Evolutionary conservation across 2,797 vertebrate genomes (phyloP).

Genomic region (Poecilia velifera): DNA sequence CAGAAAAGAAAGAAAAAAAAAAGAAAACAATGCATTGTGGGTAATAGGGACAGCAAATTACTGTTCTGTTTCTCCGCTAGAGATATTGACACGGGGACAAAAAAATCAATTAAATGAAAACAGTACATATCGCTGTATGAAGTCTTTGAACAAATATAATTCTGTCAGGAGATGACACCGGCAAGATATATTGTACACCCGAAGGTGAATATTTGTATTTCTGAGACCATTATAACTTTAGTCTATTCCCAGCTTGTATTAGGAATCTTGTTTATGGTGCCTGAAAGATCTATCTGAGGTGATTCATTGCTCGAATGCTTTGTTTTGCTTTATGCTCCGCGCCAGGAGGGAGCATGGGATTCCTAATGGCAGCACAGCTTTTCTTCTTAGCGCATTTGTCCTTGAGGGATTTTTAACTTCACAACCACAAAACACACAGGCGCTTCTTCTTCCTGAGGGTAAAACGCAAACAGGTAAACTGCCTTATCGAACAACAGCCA

Average conservation of each 20-base stretch:
- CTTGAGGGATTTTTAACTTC: slow-evolving; percentile 75
- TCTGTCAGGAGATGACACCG: slow-evolving; percentile 56
- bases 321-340: slow-evolving; percentile 70
- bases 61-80: slow-evolving; percentile 47
- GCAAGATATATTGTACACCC: slow-evolving; percentile 56
- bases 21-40: slow-evolving; percentile 27
- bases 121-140: slow-evolving; percentile 47
- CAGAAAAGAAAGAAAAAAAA: not conserved
- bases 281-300: slow-evolving; percentile 70
- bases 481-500: slow-evolving; percentile 66
- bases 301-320: slow-evolving; percentile 75
- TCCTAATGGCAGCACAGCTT: slow-evolving; percentile 69
- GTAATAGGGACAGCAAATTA: slow-evolving; percentile 58
- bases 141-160: slow-evolving; percentile 62
- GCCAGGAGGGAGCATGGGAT: slow-evolving; percentile 53
- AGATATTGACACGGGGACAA: slow-evolving; percentile 57
- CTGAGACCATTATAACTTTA: slow-evolving; percentile 67
- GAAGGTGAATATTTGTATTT: slow-evolving; percentile 76
- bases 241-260: slow-evolving; percentile 62
- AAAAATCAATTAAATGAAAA: slow-evolving; percentile 72
- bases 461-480: slow-evolving; percentile 64
- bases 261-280: slow-evolving; percentile 72
- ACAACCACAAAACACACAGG: slow-evolving; percentile 60
- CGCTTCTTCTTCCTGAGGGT: slow-evolving; percentile 63
- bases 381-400: slow-evolving; percentile 72